Percentiles rank a stretch among this genome's conserved stretches.
phyloP scores from a whole-genome alignment of 37 sponge, comb jelly and placozoan genomes.

The Petrosia ficiformis region DNA sequence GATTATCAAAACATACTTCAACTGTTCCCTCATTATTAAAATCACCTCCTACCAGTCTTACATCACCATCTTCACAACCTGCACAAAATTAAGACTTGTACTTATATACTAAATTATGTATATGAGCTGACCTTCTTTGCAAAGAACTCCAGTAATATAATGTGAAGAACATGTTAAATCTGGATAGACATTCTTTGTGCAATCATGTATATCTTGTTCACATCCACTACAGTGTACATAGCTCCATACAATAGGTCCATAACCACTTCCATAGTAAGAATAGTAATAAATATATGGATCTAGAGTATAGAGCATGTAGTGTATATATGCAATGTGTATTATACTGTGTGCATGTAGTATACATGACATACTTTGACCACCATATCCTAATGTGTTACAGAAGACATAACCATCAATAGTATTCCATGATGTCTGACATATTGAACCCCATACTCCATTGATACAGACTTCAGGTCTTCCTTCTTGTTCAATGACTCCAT shows the following conservation, averaged over 20 bases:
- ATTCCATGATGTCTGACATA: not conserved
- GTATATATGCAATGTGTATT: not conserved
- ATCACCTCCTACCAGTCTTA: constrained; percentile 25
- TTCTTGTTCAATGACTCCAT: constrained; percentile 3
- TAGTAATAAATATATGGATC: not conserved
- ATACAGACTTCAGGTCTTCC: constrained; percentile 6
- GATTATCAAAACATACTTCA: constrained; percentile 39
- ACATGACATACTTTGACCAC: not conserved
- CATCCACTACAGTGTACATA: not conserved
- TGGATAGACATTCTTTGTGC: not conserved
- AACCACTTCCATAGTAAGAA: no score
- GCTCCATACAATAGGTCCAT: not conserved
- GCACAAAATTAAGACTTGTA: not conserved
- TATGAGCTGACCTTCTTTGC: constrained; percentile 5
- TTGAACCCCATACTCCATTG: constrained; percentile 1
- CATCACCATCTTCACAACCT: constrained; percentile 17
- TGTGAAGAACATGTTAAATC: not conserved
- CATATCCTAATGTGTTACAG: constrained; percentile 1
- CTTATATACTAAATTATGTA: not conserved
- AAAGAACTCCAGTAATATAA: not conserved
- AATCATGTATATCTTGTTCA: not conserved
- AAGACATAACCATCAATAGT: not conserved
- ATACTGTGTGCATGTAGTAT: no score
- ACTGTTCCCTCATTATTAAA: constrained; percentile 23
- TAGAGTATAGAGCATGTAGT: not conserved